Conservation (phyloP, 2,888 invertebrate genomes). For the Octonoba sinensis region DNA sequence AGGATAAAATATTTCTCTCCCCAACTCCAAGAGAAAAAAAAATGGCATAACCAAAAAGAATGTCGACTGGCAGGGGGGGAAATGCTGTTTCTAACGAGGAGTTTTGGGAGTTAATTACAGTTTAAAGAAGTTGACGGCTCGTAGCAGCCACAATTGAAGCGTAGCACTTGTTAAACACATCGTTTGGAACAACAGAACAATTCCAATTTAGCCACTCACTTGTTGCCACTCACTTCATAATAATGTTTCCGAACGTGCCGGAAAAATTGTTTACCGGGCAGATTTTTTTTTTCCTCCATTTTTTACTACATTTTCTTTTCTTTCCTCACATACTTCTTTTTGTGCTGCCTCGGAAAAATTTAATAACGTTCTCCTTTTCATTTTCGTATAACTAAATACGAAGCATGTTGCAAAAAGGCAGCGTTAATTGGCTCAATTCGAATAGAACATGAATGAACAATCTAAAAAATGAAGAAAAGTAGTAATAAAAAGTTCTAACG, state of each 20-base stretch:
- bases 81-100: no score
- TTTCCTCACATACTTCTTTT: background rate
- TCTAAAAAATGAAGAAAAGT: background rate
- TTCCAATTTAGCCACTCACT: constrained; percentile 33
- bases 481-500: no score
- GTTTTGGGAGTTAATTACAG: constrained; percentile 19
- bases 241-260: constrained; percentile 26
- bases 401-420: background rate
- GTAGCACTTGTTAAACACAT: constrained; percentile 11
- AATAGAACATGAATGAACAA: background rate
- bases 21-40: no score
- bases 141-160: constrained; percentile 8
- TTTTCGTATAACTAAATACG: background rate
- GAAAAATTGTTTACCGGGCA: constrained; percentile 20
- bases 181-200: constrained; percentile 12
- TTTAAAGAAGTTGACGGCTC: constrained; percentile 17
- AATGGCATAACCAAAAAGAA: no score
- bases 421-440: constrained; percentile 24
- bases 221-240: constrained; percentile 16
- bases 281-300: background rate
- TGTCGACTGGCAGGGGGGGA: no score
- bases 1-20: no score
- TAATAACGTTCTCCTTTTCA: constrained; percentile 7
- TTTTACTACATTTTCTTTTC: background rate
- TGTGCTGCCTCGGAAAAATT: background rate